Evolutionary conservation across 2,113 vertebrate genomes (phyloP).

Genomic region (Rousettus leschenaultii): DNA sequence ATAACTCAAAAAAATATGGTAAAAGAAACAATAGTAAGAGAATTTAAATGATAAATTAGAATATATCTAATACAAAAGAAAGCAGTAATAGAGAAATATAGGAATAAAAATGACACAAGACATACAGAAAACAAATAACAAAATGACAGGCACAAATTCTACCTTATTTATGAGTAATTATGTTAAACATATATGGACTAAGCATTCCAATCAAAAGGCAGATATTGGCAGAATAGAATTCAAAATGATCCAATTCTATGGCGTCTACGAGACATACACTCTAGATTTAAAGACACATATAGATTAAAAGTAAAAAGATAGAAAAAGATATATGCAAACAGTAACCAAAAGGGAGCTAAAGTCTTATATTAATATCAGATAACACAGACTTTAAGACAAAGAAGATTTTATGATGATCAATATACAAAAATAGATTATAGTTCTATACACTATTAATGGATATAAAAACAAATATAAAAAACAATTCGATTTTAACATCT

Average conservation of each 20-base stretch:
- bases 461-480: neutral
- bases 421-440: neutral
- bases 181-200: neutral
- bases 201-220: neutral
- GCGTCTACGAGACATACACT: neutral
- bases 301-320: neutral
- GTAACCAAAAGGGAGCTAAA: neutral
- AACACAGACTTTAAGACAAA: neutral
- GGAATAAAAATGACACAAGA: neutral
- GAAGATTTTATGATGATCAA: neutral
- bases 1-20: neutral
- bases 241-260: neutral
- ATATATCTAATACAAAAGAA: neutral
- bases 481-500: neutral
- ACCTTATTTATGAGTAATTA: neutral
- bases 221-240: neutral
- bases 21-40: neutral
- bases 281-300: neutral
- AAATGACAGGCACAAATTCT: neutral
- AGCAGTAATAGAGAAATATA: neutral
- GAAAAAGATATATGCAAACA: neutral
- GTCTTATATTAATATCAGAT: neutral
- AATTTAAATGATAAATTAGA: neutral
- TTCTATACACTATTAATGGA: neutral
- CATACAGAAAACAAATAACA: neutral